Evolutionary conservation across 2,888 invertebrate species (phyloP), one percentile per base, ranked within the genome.

Genomic region (Clistopyga incitator): DNA sequence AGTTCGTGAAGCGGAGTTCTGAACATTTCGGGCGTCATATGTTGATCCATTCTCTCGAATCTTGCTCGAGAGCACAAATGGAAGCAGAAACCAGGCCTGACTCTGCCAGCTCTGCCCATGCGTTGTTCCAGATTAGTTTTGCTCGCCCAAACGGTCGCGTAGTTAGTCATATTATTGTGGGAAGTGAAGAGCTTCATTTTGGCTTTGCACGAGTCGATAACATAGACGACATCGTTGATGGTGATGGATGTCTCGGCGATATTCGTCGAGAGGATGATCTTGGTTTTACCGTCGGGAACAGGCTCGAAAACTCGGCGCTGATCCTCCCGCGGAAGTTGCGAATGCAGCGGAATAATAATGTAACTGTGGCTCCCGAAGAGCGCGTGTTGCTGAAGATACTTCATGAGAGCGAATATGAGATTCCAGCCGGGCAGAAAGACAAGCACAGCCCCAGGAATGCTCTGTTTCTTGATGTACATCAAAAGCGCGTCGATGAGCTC

Each of bases 201-300:
- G 0, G 98, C 97, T 93, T 99, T 99, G 94, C 99, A 99, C 59
- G 97, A 97, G 93, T 99, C 99, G 82, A 99, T 97, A 0, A 99
- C 99, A 93, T 97, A 99, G 1, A 99, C 99, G 2, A 99, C 98
- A 91, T 99, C 99, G 93, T 99, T 97, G 87, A 99, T 99, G 0
- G 99, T 99, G 87, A 99, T 98, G 6, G 98, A 98, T 0, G 99
- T 98, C 94, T 99, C 99, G 0, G 99, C 99, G 90, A 99, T 99
- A 93, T 99, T 99, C 2, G 99, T 99, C 0, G 99, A 97, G 18
- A 99, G 94, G 89, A 99, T 99, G 77, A 99, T 97, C 95, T 99
- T 99, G 2, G 97, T 98, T 6, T 98, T 96, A 6, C 96, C 96
- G 0, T 95, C 94, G 0, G 98, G 97, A 0, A 98, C 98, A 0